A percentile compares a stretch with the other conserved stretches of the same genome.
These are phyloP conservation scores for Cheiracanthium punctorium DNA, from an alignment of 2,888 invertebrate species.

Conservation along the genomic window DNA sequence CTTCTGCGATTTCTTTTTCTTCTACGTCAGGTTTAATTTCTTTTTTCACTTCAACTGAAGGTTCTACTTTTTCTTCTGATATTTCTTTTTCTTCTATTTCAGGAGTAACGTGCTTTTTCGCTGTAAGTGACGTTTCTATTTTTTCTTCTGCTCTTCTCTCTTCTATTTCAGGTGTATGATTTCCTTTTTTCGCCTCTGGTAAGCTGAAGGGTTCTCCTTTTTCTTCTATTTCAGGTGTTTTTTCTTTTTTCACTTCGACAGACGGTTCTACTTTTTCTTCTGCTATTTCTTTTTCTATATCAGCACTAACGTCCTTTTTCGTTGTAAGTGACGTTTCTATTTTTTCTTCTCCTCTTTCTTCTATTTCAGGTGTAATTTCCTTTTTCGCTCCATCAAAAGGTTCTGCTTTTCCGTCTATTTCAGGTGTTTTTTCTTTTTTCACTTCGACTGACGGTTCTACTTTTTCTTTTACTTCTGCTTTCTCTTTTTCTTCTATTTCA, in stretches of 20 bases:
- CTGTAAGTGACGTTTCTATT: too few relatives aligned
- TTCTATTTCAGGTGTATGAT: background rate
- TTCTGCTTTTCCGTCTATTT: too few relatives aligned
- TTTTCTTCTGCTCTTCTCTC: background rate
- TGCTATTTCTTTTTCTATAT: background rate
- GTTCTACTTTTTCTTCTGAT: background rate
- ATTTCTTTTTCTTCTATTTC: background rate
- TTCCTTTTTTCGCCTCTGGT: background rate
- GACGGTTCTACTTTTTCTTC: slow-evolving; percentile 3
- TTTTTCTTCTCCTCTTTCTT: background rate
- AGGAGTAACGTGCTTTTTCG: too few relatives aligned
- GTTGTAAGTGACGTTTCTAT: too few relatives aligned
- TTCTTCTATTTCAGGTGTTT: background rate
- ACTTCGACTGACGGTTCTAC: background rate
- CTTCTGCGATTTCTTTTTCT: background rate
- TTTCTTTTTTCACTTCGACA: slow-evolving; percentile 2
- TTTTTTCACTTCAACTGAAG: background rate
- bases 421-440: background rate
- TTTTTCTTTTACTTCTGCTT: background rate
- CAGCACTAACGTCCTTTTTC: too few relatives aligned
- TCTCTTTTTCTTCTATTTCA: background rate
- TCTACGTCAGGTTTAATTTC: background rate
- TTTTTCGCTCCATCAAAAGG: too few relatives aligned
- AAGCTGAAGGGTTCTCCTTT: background rate
- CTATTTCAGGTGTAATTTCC: background rate